Percentiles rank a stretch among this genome's conserved stretches.
These are phyloP conservation scores for Brachyopa scutellaris DNA, from an alignment of 2,888 invertebrate species.

Conservation along the genomic window DNA sequence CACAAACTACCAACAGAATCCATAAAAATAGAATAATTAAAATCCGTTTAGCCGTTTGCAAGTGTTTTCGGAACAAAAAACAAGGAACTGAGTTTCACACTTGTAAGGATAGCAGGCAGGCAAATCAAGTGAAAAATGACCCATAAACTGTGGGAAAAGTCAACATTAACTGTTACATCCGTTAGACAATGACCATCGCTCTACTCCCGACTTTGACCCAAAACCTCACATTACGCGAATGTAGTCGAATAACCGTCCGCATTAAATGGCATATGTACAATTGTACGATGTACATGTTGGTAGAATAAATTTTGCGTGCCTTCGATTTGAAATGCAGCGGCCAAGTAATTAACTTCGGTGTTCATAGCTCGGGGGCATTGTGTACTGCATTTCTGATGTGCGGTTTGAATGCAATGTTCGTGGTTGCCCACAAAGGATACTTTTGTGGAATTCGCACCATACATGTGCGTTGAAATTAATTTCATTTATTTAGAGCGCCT, in stretches of 20 bases:
- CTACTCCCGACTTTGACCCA: background rate
- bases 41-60: no score
- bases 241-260: background rate
- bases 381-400: slow-evolving; percentile 42
- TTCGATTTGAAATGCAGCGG: slow-evolving; percentile 60
- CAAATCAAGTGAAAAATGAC: no score
- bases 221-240: slow-evolving; percentile 13
- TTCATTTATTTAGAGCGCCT: slow-evolving; percentile 13
- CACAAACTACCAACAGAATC: no score
- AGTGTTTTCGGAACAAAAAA: no score
- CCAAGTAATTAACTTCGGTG: slow-evolving; percentile 70
- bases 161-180: slow-evolving; percentile 43
- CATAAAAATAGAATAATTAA: no score
- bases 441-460: slow-evolving; percentile 63
- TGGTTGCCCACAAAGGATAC: slow-evolving; percentile 54
- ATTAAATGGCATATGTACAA: slow-evolving; percentile 47
- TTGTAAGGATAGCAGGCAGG: no score
- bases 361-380: slow-evolving; percentile 20
- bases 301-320: slow-evolving; percentile 62
- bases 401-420: slow-evolving; percentile 62
- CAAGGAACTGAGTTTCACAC: no score
- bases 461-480: slow-evolving; percentile 1
- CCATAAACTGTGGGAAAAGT: slow-evolving; percentile 23
- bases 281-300: no score
- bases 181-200: slow-evolving; percentile 45